Conservation (phyloP, 37 sponge, comb jelly and placozoan genomes). For the Eunapius fragilis region DNA sequence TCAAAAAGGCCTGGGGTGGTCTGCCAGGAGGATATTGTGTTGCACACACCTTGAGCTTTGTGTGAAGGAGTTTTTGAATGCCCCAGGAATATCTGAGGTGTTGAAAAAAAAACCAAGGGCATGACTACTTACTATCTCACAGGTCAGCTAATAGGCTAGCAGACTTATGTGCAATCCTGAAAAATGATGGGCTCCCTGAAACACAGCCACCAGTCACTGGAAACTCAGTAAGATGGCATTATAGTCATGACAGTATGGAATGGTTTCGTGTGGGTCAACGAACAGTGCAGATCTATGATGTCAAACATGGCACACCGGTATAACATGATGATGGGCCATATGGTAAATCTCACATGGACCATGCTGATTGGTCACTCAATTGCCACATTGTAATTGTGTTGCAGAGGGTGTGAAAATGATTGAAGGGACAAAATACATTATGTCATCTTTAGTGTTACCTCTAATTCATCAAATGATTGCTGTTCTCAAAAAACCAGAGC, state of each 20-base stretch:
- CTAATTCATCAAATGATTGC: background rate
- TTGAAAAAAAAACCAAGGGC: background rate
- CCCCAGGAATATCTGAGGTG: background rate
- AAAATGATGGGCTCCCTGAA: background rate
- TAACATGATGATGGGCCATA: background rate
- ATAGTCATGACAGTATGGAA: background rate
- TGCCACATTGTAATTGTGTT: background rate
- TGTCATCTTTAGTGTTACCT: background rate
- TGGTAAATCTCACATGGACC: background rate
- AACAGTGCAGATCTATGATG: background rate
- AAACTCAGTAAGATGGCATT: background rate
- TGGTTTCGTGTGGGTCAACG: background rate
- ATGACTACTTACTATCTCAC: background rate
- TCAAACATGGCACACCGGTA: background rate
- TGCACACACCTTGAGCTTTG: background rate
- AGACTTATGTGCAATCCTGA: background rate
- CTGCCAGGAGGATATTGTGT: background rate
- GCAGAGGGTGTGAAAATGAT: background rate
- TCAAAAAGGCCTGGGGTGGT: background rate
- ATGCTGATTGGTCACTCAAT: background rate
- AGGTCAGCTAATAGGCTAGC: background rate
- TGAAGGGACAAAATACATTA: background rate
- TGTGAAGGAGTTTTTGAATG: background rate
- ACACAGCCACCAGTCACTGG: background rate
- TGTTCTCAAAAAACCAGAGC: background rate